phyloP scores from a whole-genome alignment of 2,113 vertebrate genomes.

The Gasterosteus aculeatus region DNA sequence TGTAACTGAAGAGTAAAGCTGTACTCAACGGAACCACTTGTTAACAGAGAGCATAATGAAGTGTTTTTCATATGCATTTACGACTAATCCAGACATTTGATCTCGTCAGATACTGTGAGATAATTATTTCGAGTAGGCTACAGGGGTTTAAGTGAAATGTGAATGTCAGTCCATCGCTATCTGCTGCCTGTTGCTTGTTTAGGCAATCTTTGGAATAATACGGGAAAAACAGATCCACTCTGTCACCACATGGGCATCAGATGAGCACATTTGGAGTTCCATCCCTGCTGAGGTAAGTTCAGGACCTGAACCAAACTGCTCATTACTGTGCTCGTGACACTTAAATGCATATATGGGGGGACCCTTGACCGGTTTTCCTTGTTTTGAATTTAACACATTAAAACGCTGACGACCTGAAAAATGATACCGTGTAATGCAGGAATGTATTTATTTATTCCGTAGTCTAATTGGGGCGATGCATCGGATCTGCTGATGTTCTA shows the following conservation, averaged over 20 bases:
- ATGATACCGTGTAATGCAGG: background rate
- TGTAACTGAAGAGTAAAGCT: conserved; percentile 18
- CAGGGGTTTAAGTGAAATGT: background rate
- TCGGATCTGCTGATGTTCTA: background rate
- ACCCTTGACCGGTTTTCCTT: background rate
- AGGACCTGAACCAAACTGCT: background rate
- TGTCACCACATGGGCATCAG: conserved; percentile 19
- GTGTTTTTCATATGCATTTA: background rate
- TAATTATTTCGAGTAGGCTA: background rate
- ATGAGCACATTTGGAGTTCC: background rate
- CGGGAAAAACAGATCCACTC: background rate
- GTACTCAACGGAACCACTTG: background rate
- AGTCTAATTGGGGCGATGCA: background rate
- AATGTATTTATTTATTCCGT: background rate
- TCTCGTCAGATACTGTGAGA: background rate
- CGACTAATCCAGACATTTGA: background rate
- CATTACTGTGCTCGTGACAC: background rate
- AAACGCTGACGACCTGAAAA: background rate
- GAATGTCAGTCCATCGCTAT: background rate
- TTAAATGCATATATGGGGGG: background rate
- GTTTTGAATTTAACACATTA: background rate
- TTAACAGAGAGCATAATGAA: conserved; percentile 18
- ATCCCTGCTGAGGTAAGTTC: background rate
- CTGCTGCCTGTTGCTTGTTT: background rate
- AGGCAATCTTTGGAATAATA: background rate